Evolutionary conservation across 2,113 vertebrate species (phyloP), one percentile per base, ranked within the genome.

Genomic region (Caloenas nicobarica): DNA sequence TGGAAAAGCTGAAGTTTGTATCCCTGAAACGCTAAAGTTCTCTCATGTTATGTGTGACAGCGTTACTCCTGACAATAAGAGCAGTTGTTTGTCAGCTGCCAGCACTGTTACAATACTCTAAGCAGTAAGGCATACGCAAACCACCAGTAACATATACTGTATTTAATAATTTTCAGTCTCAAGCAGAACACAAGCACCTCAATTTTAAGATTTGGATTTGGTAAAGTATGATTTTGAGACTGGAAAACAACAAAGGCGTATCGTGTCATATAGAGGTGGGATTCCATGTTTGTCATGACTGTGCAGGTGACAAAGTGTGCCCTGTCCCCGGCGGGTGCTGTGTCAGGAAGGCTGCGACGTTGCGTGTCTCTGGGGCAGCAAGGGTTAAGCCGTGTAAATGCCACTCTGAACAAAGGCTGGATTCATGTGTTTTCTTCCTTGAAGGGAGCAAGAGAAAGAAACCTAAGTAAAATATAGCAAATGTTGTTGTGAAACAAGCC

Each of bases 401-500:
- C 92, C 74, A 65, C 24, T 71, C 58, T 24, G 51, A 96, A 97
- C 94, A 97, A 91, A 96, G 80, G 57, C 66, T 91, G 8, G 12
- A 96, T 97, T 98, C 88, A 94, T 87, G 13, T 69, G 54, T 87
- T 87, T 84, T 93, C 77, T 62, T 96, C 91, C 96, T 96, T 36
- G 79, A 97, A 97, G 92, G 66, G 86, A 92, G 40, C 24, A 48
- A 92, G 83, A 70, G 71, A 94, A 91, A 93, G 91, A 91, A 94
- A 92, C 23, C 16, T 70, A 81, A 95, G 61, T 81, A 71, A 96
- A 88, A 78, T 71, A 68, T 6, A 88, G 82, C 60, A 95, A 90
- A 96, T 91, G 42, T 91, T 93, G 86, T 74, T 96, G 76, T 91
- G 95, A 96, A 97, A 97, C 95, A 97, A 97, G 73, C 64, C 80